Percentiles rank a stretch among this genome's conserved stretches.
Evolutionary conservation across 2,797 vertebrate genomes (phyloP).

Genomic region (Chiroxiphia lanceolata): DNA sequence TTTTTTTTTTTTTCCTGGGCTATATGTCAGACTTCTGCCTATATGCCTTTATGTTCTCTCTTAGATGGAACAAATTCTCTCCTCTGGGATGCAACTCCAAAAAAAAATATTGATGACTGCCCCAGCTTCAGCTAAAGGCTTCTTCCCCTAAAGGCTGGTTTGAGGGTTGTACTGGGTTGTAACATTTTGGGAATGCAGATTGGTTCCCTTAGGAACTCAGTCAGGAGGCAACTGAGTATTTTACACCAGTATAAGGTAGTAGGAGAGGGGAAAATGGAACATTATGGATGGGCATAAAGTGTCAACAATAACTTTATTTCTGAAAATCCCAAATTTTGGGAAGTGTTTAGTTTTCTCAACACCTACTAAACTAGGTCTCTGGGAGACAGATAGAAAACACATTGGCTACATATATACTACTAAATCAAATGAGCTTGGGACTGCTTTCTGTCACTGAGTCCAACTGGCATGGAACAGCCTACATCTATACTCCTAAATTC

Average conservation of each 20-base stretch:
- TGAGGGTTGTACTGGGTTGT: neutral
- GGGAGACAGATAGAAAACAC: neutral
- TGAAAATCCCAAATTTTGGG: neutral
- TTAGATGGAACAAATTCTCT: neutral
- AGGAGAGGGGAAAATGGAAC: neutral
- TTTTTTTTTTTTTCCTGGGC: neutral
- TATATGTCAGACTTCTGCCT: neutral
- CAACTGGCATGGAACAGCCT: constrained; percentile 41
- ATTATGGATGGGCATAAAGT: neutral
- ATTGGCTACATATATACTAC: neutral
- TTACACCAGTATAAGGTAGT: neutral
- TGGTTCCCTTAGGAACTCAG: neutral
- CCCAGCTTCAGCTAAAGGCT: neutral
- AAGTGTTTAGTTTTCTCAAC: neutral
- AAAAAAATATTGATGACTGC: neutral
- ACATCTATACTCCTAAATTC: constrained; percentile 16
- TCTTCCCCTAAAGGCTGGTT: neutral
- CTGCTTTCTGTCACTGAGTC: constrained; percentile 53
- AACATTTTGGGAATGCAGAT: neutral
- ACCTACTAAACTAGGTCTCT: constrained; percentile 19
- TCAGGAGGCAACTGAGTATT: neutral
- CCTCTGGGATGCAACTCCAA: rapidly evolving
- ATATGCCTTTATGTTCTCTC: neutral
- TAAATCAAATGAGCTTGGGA: constrained; percentile 39
- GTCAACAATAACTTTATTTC: neutral